Evolutionary conservation across 2,888 invertebrate genomes (phyloP), one percentile per base, ranked within the genome.

Genomic region (Andrena marginata): DNA sequence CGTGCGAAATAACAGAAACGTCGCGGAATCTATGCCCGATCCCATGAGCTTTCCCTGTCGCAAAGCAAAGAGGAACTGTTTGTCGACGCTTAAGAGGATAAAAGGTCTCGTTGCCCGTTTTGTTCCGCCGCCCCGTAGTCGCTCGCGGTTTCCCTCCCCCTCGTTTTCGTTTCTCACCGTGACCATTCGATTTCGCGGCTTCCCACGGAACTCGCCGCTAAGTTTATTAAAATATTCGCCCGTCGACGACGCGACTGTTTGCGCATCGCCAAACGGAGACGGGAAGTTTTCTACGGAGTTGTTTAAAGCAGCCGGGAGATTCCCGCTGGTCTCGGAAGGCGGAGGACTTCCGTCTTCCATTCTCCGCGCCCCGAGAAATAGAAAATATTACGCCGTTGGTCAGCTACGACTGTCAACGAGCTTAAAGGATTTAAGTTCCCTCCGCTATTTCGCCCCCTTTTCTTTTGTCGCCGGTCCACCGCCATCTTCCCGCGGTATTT

Each of bases 321-420:
- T 8, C 35, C 31, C 13, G 33, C 33, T 16, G 59, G 20, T 16
- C 42, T 16, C 42, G 42, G 42, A 13, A 42, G 16, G 3, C 8
- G 56, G 56, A 13, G 42, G 29, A 23, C 48, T 56, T 74, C 42
- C 73, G 65, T 60, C 67, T 13, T 68, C 16, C 49, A 62, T 73
- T 35, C 48, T 56, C 3, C 26, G 35, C 13, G 16, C 35, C 0
- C 16, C 31, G 26, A 35, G 49, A 65, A 75, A 64, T 65, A 64
- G 49, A 69, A 75, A 75, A 59, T 64, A 75, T 64, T 79, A 51
- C 56, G 49, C 35, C 20, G 48, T 60, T 69, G 69, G 60, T 76
- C 79, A 79, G 76, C 59, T 75, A 69, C 69, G 69, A 79, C 64
- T 79, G 70, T 79, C 79, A 70, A 75, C 75, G 75, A 79, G 69